Conservation (phyloP, 2,888 invertebrate species). For the Nymphalis polychloros region DNA sequence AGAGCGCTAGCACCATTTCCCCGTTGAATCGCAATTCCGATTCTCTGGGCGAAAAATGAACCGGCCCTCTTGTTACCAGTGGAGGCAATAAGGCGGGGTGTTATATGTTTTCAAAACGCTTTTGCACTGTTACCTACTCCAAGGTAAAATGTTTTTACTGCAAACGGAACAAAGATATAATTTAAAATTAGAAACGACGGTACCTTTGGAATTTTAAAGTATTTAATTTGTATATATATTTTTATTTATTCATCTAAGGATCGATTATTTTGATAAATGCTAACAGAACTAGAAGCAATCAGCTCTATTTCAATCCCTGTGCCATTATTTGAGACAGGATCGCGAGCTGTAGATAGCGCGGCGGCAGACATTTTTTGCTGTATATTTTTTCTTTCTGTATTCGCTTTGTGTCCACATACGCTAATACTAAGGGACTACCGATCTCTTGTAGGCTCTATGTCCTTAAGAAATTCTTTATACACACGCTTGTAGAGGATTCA, state of each 20-base stretch:
- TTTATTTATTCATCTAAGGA: background rate
- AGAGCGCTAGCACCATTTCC: too few relatives aligned
- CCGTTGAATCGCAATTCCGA: too few relatives aligned
- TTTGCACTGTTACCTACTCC: too few relatives aligned
- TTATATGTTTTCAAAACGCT: too few relatives aligned
- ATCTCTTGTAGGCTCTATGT: constrained; percentile 40
- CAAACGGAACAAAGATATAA: too few relatives aligned
- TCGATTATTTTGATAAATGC: background rate
- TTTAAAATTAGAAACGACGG: too few relatives aligned
- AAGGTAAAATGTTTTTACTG: too few relatives aligned
- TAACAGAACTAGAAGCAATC: constrained; percentile 15
- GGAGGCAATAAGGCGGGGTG: too few relatives aligned
- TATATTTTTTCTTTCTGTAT: constrained; percentile 58
- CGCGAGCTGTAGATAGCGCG: constrained; percentile 74
- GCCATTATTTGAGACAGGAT: constrained; percentile 72
- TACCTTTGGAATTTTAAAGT: too few relatives aligned
- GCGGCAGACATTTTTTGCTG: constrained; percentile 71
- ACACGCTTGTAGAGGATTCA: constrained; percentile 29
- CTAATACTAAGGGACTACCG: constrained; percentile 61
- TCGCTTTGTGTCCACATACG: constrained; percentile 65
- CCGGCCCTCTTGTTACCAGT: too few relatives aligned
- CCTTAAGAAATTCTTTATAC: constrained; percentile 33
- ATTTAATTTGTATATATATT: too few relatives aligned
- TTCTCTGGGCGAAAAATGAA: too few relatives aligned
- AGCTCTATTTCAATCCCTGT: constrained; percentile 49